Conservation (phyloP, 1,140 invertebrate genomes). For the Nasonia longicornis region DNA sequence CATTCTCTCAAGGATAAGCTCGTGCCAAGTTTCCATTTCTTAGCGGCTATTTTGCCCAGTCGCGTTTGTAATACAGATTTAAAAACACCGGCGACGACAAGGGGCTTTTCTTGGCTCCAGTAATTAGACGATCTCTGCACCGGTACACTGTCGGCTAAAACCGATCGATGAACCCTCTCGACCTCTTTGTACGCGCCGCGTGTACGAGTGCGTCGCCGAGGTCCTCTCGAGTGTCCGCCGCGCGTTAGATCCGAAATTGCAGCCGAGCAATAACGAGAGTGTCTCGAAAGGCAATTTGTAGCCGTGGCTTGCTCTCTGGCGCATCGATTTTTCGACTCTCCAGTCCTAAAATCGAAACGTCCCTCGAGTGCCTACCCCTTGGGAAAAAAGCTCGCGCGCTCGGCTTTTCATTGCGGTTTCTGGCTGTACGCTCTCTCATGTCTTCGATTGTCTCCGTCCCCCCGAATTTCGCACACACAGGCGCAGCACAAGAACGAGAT, state of each 20-base stretch:
- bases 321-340: not conserved
- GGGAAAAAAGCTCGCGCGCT: too few species aligned
- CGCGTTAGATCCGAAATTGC: slow-evolving; percentile 26
- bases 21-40: not conserved
- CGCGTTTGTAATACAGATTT: too few species aligned
- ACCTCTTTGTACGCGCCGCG: slow-evolving; percentile 5
- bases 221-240: not conserved
- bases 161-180: slow-evolving; percentile 7
- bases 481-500: not conserved
- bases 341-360: not conserved
- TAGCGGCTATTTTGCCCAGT: not conserved
- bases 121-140: not conserved
- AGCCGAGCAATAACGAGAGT: not conserved
- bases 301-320: not conserved
- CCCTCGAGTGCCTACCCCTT: too few species aligned
- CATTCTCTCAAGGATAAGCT: slow-evolving; percentile 21
- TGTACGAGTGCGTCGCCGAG: too few species aligned
- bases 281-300: slow-evolving; percentile 19
- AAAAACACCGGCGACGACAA: not conserved
- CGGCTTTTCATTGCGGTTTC: not conserved
- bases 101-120: not conserved
- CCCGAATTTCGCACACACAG: not conserved
- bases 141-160: not conserved
- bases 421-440: not conserved
- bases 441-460: not conserved